Percentiles rank a stretch among this genome's conserved stretches.
These are phyloP conservation scores for Chironomus tentans DNA, from an alignment of 2,888 invertebrate species.

Conservation along the genomic window DNA sequence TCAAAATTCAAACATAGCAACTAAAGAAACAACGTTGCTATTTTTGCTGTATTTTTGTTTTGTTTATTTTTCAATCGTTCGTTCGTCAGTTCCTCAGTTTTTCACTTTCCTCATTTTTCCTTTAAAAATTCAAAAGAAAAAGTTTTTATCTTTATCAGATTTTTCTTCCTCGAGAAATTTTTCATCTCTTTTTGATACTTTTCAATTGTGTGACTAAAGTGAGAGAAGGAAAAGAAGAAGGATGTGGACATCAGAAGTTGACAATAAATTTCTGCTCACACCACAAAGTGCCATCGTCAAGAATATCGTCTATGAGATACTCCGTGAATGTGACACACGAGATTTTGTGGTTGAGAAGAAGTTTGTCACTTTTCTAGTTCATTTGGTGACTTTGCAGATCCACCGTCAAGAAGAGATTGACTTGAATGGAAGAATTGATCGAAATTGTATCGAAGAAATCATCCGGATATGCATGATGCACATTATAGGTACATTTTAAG, in stretches of 20 bases:
- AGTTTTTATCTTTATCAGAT: not conserved
- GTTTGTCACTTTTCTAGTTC: constrained; percentile 5
- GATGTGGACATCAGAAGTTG: constrained; percentile 17
- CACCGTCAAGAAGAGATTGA: not conserved
- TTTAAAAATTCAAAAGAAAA: not conserved
- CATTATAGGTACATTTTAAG: constrained; percentile 1
- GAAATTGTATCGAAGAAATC: constrained; percentile 15
- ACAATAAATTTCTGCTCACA: constrained; percentile 6
- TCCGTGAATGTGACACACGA: constrained; percentile 6
- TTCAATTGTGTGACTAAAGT: no score
- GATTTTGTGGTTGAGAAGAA: constrained; percentile 19
- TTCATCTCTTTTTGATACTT: no score
- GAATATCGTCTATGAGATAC: constrained; percentile 38
- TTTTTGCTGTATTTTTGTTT: no score
- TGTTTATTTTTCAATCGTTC: no score
- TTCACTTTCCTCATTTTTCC: not conserved
- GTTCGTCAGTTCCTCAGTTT: not conserved
- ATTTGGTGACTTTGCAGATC: constrained; percentile 24
- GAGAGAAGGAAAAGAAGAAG: not conserved
- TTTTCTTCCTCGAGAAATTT: no score
- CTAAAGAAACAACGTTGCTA: not conserved
- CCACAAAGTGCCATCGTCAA: constrained; percentile 27
- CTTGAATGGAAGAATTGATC: constrained; percentile 19
- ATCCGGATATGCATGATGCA: not conserved
- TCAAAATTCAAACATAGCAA: not conserved